Base-by-base conservation (phyloP, 2,113 vertebrate species). In the Neopipo cinnamomea region DNA sequence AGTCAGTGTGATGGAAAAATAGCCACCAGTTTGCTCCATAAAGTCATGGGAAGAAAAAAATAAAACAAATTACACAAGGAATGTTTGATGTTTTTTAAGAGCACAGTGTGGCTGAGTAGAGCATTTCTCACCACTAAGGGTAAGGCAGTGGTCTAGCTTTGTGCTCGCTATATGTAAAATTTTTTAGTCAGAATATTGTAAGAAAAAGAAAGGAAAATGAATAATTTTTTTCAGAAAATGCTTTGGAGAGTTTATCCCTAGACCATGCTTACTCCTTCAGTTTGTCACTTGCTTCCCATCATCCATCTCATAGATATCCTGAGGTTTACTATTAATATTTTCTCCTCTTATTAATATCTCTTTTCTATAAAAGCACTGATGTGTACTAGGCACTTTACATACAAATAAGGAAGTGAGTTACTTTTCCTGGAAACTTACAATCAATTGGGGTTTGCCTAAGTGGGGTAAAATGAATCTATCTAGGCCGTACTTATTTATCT, bases 1-100 rank as follows among this genome's bases (percentile, higher is more conserved):
- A 53, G 74, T 86, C 89, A 85, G 77, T 4, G 5, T 21, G 42
- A 91, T 77, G 30, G 52, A 79, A 85, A 92, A 94, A 86, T 25
- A 96, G 79, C 55, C 59, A 47, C 37, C 0, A 0, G 73, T 91
- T 95, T 94, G 66, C 86, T 92, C 77, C 8, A 5, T 89, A 30
- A 76, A 89, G 65, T 81, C 56, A 9, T 87, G 92, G 84, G 85
- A 89, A 96, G 73, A 87, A 93, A 76, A 66, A 93, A 95, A 92
- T 80, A 82, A 88, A 96, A 68, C 39, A 95, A 93, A 75, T 81
- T 20, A 55, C 49, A 68, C 35, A 50, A 56, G 17, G 20, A 79
- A 22, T 35, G 41, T 62, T 89, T 85, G 25, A 28, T 84, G 1
- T 7, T 52, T 89, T 84, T 79, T 41, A 73, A 96, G 52, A 72